Percentiles rank a stretch among this genome's conserved stretches.
Evolutionary conservation across 2,888 invertebrate species (phyloP).

Genomic region (Euplagia quadripunctaria): DNA sequence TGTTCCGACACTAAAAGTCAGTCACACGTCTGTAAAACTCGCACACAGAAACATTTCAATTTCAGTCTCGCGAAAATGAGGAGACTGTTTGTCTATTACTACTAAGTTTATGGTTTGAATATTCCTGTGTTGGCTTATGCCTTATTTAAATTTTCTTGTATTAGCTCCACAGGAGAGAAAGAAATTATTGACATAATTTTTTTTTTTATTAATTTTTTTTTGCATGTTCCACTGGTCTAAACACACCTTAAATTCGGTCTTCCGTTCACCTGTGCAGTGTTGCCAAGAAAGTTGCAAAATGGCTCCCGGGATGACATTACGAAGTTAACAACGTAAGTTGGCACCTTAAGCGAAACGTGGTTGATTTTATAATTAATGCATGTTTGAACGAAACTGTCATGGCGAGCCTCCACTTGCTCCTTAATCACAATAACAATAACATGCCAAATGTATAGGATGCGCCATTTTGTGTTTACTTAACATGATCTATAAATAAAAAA

Average conservation of each 20-base stretch:
- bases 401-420: constrained; percentile 66
- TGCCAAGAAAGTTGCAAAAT: constrained; percentile 50
- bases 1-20: too few relatives aligned
- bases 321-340: constrained; percentile 51
- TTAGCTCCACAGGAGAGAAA: too few relatives aligned
- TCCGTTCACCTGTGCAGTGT: constrained; percentile 38
- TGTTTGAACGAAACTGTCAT: constrained; percentile 68
- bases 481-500: too few relatives aligned
- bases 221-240: background rate
- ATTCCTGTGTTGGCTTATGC: too few relatives aligned
- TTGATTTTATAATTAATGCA: constrained; percentile 74
- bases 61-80: too few relatives aligned
- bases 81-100: too few relatives aligned
- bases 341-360: constrained; percentile 62
- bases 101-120: too few relatives aligned
- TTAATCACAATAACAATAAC: constrained; percentile 79
- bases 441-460: constrained; percentile 61
- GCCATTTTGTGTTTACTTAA: background rate
- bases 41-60: too few relatives aligned
- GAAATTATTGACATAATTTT: too few relatives aligned
- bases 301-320: constrained; percentile 42
- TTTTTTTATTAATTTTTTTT: too few relatives aligned
- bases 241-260: background rate
- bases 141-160: too few relatives aligned
- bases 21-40: too few relatives aligned